Conservation (phyloP, 1,140 invertebrate genomes). For the Apis florea region DNA sequence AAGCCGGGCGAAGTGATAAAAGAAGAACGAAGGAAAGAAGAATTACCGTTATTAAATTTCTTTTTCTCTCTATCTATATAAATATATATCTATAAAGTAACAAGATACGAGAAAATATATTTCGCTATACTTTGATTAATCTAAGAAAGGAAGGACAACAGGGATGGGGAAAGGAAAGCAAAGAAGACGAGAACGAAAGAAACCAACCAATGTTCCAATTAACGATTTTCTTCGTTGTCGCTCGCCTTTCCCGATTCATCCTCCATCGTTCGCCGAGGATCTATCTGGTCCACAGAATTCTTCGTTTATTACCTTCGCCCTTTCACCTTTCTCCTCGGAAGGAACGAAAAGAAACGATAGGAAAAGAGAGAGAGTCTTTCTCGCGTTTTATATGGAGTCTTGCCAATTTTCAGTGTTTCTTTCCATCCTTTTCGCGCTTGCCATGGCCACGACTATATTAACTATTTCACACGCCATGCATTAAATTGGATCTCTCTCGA, state of each 20-base stretch:
- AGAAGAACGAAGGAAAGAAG: too few relatives aligned
- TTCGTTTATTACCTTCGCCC: slow-evolving; percentile 22
- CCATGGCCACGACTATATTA: slow-evolving; percentile 77
- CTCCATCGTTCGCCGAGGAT: slow-evolving; percentile 8
- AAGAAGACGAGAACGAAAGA: slow-evolving; percentile 21
- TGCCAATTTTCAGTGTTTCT: slow-evolving; percentile 59
- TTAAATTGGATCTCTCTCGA: slow-evolving; percentile 76
- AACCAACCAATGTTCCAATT: slow-evolving; percentile 3
- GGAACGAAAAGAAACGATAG: neutral
- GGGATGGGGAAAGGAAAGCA: neutral
- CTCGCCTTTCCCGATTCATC: slow-evolving; percentile 1
- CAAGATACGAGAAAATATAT: too few relatives aligned
- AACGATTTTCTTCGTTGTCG: neutral
- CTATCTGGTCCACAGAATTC: slow-evolving; percentile 34
- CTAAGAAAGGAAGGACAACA: neutral
- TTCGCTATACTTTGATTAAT: neutral
- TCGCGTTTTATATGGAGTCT: slow-evolving; percentile 4
- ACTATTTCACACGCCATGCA: slow-evolving; percentile 78
- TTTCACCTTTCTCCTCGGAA: slow-evolving; percentile 35
- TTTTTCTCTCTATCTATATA: too few relatives aligned
- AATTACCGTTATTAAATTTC: too few relatives aligned
- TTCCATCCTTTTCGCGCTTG: slow-evolving; percentile 40
- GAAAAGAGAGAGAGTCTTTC: neutral
- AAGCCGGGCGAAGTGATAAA: too few relatives aligned
- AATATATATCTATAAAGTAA: neutral